Base-by-base conservation (phyloP, 2,797 vertebrate genomes). In the Rhynchotus rufescens region DNA sequence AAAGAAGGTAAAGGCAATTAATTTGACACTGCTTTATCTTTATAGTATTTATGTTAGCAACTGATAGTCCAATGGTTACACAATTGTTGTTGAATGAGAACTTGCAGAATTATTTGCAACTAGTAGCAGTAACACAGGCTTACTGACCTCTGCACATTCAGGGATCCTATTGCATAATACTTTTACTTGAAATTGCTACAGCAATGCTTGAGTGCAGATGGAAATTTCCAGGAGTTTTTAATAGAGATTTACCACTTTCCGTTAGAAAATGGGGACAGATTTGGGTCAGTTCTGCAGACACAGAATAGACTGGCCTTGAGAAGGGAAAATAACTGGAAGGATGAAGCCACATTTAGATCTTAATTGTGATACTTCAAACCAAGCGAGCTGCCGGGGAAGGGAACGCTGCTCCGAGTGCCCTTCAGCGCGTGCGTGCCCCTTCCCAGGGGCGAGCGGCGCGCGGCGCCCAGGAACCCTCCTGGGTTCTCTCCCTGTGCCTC, bases 221-320 rank as follows among this genome's bases (percentile, higher is more conserved):
- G 96, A 96, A 97, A 93, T 96, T 97, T 96, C 95, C 95, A 96
- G 64, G 64, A 66, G 59, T 51, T 47, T 84, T 20, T 2, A 2
- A 5, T 0, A 9, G 12, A 5, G 72, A 4, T 22, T 15, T 28
- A 9, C n/a, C 1, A 0, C 3, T 30, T 54, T 4, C 78, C 71
- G 54, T 17, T 15, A 38, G 62, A 17, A 71, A 73, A 5, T 45
- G 5, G 71, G 89, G 72, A 47, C 5, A 17, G 86, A 61, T 59
- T 9, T 25, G 81, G 74, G 80, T 36, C 64, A 69, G 49, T 3
- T n/a, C 73, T 65, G 80, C 80, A 34, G 0, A 3, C 10, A 13
- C 69, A 20, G 42, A 42, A 28, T 3, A 61, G 51, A 5, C 4
- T 15, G 52, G 4, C 2, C 52, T 9, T 12, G 54, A 68, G 80